Base-by-base conservation (phyloP, 2,888 invertebrate species). In the Callimorpha dominula region DNA sequence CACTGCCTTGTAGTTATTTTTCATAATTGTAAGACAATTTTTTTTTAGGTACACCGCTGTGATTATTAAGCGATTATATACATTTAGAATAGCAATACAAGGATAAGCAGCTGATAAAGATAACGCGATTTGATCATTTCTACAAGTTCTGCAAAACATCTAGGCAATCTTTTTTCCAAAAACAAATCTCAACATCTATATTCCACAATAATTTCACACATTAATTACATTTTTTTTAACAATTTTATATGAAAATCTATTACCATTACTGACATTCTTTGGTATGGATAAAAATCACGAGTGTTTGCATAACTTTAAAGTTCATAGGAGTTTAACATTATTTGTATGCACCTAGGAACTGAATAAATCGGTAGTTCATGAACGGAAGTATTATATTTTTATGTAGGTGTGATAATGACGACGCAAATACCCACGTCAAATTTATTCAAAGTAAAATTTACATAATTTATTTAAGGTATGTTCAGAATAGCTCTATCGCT, bases 361-460 rank as follows among this genome's bases (percentile, higher is more conserved):
- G 52, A 65, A 66, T 82, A 80, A 78, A 81, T 75, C 73, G 74
- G 75, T 82, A 82, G 40, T 52, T 14, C 20, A 46, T 46, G 14
- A 66, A 63, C 77, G 81, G 81, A 82, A 81, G 83, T 76, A 70
- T 70, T 79, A 76, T 77, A 72, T 77, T 79, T 73, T 75, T 79
- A 79, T 78, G 75, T 73, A 69, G 73, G 76, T 75, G 68, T 70
- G 70, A 70, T 70, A 62, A n/a, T 67, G 20, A 42, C 69, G 72
- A 74, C 82, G 83, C 81, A 83, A 79, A 77, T 46, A 42, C 60
- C 20, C 62, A 31, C 71, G 70, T 75, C 72, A 72, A 20, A 75
- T 57, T 75, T 65, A 72, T 74, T 75, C 73, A 75, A 81, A 78
- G 73, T 17, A 74, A 75, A 72, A 79, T 76, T 77, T 52, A 65